Conservation (phyloP, 2,797 vertebrate species). For the Schizopygopsis malacanthus region DNA sequence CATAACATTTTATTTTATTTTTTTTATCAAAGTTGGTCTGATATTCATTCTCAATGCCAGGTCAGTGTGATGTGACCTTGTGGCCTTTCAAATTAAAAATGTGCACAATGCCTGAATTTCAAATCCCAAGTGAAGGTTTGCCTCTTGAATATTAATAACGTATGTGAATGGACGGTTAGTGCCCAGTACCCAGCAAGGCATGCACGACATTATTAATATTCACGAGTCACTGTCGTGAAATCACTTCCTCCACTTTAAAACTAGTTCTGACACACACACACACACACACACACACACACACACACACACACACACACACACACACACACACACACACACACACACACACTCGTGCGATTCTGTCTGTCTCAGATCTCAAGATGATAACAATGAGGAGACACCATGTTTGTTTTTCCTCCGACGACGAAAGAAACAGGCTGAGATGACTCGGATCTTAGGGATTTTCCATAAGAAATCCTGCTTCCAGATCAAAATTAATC, state of each 20-base stretch:
- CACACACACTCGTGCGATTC: not conserved
- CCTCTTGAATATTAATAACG: not conserved
- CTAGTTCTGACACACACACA: not conserved
- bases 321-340: no score
- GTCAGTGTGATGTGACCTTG: not conserved
- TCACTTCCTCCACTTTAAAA: not conserved
- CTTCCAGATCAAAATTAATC: not conserved
- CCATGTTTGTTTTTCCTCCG: not conserved
- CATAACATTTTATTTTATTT: not conserved
- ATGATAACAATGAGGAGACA: not conserved
- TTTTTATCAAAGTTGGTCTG: not conserved
- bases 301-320: no score
- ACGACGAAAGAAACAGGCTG: not conserved
- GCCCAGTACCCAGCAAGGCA: not conserved
- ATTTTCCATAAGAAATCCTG: not conserved
- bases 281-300: not conserved
- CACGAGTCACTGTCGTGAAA: not conserved
- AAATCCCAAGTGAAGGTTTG: not conserved
- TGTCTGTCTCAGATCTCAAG: not conserved
- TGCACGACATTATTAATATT: not conserved
- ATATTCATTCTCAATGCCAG: not conserved
- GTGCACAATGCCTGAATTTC: not conserved
- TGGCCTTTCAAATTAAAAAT: not conserved
- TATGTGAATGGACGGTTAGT: not conserved
- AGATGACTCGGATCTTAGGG: not conserved